Percentiles rank a stretch among this genome's conserved stretches.
Evolutionary conservation across 2,113 vertebrate species (phyloP).

Genomic region (Sprattus sprattus): DNA sequence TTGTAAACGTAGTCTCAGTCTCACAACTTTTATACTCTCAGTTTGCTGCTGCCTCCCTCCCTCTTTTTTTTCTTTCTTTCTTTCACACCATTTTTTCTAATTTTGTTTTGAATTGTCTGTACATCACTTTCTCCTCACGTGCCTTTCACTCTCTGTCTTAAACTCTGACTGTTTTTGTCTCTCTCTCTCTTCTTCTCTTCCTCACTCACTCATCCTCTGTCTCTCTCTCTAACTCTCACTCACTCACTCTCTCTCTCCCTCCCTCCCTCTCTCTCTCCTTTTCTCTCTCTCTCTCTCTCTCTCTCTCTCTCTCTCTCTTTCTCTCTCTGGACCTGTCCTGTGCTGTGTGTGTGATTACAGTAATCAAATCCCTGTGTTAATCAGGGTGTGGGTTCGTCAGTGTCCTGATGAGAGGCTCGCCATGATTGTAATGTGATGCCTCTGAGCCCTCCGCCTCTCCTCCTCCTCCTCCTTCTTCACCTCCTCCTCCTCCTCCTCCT

Average conservation of each 20-base stretch:
- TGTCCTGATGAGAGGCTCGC: conserved; percentile 68
- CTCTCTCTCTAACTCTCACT: conserved; percentile 11
- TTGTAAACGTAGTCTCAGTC: too few species aligned
- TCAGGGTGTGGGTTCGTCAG: conserved; percentile 77
- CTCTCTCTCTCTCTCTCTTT: not conserved
- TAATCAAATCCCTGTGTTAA: conserved; percentile 77
- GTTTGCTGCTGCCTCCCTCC: too few species aligned
- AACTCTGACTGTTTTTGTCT: not conserved
- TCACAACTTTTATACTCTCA: too few species aligned
- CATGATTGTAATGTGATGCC: conserved; percentile 76
- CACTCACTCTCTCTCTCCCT: not conserved
- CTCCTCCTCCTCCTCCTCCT: conserved; percentile 24
- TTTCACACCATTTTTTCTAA: not conserved
- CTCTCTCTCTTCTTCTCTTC: conserved; percentile 13
- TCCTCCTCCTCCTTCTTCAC: conserved; percentile 19
- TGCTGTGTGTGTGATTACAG: conserved; percentile 71
- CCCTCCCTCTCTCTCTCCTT: conserved; percentile 20
- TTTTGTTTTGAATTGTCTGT: not conserved
- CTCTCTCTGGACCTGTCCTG: conserved; percentile 54
- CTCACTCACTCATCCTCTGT: not conserved
- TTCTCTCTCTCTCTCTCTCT: conserved; percentile 18
- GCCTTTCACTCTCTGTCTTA: not conserved
- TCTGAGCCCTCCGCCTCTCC: conserved; percentile 49
- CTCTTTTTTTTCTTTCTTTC: not conserved
- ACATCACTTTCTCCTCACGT: too few species aligned